Conservation (phyloP, 1,140 invertebrate species). For the Subanguina moxae region DNA sequence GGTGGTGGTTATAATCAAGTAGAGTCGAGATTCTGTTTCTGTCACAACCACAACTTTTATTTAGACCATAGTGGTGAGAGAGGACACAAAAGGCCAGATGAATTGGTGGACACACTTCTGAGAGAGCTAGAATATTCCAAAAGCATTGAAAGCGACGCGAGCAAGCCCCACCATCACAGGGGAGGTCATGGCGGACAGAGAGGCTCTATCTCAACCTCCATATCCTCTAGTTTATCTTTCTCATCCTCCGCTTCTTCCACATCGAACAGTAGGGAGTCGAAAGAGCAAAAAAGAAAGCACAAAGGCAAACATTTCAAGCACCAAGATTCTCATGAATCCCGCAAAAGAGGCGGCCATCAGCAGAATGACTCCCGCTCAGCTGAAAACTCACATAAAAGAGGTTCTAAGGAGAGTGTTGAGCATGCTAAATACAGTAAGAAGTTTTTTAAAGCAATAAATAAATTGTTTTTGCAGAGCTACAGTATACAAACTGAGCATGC, state of each 20-base stretch:
- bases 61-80: background rate
- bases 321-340: background rate
- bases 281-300: background rate
- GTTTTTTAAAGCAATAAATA: too few relatives aligned
- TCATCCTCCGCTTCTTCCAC: background rate
- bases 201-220: background rate
- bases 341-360: background rate
- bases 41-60: too few relatives aligned
- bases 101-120: background rate
- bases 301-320: background rate
- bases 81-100: background rate
- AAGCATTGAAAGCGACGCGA: background rate
- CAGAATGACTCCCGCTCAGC: background rate
- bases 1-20: too few relatives aligned
- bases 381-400: background rate
- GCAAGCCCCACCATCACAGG: background rate
- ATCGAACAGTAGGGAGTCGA: background rate
- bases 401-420: background rate
- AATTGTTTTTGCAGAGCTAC: too few relatives aligned
- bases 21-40: too few relatives aligned
- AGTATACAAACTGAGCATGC: too few relatives aligned
- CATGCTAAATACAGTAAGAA: too few relatives aligned
- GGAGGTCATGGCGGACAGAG: background rate
- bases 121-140: background rate
- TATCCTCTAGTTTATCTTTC: background rate